A percentile compares a stretch with the other conserved stretches of the same genome.
Conservation (phyloP, 1,140 invertebrate genomes). For the Tribolium castaneum region DNA sequence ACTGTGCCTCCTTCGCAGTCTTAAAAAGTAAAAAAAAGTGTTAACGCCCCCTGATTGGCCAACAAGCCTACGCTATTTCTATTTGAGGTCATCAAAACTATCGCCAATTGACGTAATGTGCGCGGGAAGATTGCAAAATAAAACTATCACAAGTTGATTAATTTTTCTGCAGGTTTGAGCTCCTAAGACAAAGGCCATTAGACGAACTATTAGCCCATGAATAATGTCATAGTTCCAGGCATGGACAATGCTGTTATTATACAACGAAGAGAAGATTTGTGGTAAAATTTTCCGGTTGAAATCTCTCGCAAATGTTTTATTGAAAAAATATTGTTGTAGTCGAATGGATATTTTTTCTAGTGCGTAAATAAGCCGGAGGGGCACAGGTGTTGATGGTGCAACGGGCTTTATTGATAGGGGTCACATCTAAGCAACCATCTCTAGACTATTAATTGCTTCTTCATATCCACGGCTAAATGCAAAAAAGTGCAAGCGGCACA, state of each 20-base stretch:
- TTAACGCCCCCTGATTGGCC: neutral
- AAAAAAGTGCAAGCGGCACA: slow-evolving; percentile 8
- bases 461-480: neutral
- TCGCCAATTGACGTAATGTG: neutral
- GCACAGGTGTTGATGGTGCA: slow-evolving; percentile 11
- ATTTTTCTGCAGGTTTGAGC: neutral
- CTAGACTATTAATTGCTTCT: slow-evolving; percentile 11
- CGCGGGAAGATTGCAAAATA: neutral
- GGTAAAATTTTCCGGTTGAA: slow-evolving; percentile 23
- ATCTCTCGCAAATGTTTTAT: slow-evolving; percentile 5
- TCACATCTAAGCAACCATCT: slow-evolving; percentile 2
- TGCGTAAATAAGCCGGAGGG: slow-evolving; percentile 27
- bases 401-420: slow-evolving; percentile 24
- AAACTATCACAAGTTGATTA: slow-evolving; percentile 9
- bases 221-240: slow-evolving; percentile 29
- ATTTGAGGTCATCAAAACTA: neutral
- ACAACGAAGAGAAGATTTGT: slow-evolving; percentile 25
- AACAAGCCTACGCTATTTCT: neutral
- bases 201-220: slow-evolving; percentile 24
- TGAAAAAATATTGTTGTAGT: neutral
- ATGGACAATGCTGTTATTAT: slow-evolving; percentile 34
- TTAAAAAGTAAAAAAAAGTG: neutral
- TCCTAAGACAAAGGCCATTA: slow-evolving; percentile 16
- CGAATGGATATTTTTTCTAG: neutral
- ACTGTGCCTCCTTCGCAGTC: slow-evolving; percentile 28